Evolutionary conservation across 2,797 vertebrate species (phyloP).

Genomic region (Lepidocolaptes lacrymiger): DNA sequence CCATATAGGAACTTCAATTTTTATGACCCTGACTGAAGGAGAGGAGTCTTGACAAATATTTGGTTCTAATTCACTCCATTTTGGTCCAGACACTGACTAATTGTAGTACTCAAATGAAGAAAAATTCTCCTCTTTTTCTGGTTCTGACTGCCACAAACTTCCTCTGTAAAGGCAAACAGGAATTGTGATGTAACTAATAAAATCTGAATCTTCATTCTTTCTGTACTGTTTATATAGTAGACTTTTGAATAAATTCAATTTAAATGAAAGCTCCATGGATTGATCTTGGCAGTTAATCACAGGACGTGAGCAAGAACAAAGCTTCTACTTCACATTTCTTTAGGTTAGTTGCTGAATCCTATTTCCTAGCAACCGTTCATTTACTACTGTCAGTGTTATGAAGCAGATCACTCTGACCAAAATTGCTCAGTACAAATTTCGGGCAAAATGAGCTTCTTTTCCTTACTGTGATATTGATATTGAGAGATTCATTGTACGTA

Average conservation of each 20-base stretch:
- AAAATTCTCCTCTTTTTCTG: not conserved
- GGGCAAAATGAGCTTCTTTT: not conserved
- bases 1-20: not conserved
- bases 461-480: not conserved
- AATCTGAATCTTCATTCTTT: conserved; percentile 8
- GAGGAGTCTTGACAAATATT: not conserved
- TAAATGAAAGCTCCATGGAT: not conserved
- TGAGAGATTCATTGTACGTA: not conserved
- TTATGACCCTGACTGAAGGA: not conserved
- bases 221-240: not conserved
- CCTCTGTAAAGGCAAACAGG: not conserved
- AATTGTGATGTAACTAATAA: conserved; percentile 1
- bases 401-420: not conserved
- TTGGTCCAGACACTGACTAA: not conserved
- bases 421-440: not conserved
- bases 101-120: not conserved
- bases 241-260: not conserved
- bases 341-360: not conserved
- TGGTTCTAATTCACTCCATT: not conserved
- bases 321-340: not conserved
- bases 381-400: not conserved
- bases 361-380: not conserved
- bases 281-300: conserved; percentile 28
- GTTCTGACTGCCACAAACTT: not conserved
- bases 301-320: not conserved